phyloP scores from a whole-genome alignment of 2,797 vertebrate genomes.

The Falco naumanni region DNA sequence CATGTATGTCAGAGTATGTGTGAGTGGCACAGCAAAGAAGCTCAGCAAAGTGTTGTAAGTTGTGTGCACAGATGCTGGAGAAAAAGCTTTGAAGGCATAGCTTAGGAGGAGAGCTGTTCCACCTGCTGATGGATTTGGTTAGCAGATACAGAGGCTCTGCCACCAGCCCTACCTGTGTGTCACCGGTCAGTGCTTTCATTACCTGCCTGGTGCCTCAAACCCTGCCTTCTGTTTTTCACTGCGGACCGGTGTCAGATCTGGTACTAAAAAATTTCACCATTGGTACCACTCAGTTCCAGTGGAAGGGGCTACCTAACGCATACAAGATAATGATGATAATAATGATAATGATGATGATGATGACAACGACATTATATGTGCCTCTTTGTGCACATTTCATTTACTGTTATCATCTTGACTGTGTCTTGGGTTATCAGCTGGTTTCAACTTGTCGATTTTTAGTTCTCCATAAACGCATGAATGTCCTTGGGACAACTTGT shows the following conservation, averaged over 20 bases:
- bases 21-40: neutral
- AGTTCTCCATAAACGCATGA: neutral
- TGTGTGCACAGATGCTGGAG: neutral
- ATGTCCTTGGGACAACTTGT: neutral
- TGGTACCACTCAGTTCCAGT: neutral
- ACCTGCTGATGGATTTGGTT: neutral
- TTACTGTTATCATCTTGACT: neutral
- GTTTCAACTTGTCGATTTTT: neutral
- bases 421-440: neutral
- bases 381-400: neutral
- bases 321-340: no score
- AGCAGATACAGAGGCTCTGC: neutral
- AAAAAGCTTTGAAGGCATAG: neutral
- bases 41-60: neutral
- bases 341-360: no score
- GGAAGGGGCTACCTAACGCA: neutral
- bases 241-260: neutral
- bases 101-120: neutral
- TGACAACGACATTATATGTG: neutral
- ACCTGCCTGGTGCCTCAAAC: neutral
- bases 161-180: neutral
- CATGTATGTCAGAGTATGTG: neutral
- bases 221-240: neutral
- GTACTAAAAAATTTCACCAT: neutral
- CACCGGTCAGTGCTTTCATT: neutral